These are phyloP conservation scores for Morphnarchus princeps DNA, from an alignment of 2,113 vertebrate species.

Conservation along the genomic window DNA sequence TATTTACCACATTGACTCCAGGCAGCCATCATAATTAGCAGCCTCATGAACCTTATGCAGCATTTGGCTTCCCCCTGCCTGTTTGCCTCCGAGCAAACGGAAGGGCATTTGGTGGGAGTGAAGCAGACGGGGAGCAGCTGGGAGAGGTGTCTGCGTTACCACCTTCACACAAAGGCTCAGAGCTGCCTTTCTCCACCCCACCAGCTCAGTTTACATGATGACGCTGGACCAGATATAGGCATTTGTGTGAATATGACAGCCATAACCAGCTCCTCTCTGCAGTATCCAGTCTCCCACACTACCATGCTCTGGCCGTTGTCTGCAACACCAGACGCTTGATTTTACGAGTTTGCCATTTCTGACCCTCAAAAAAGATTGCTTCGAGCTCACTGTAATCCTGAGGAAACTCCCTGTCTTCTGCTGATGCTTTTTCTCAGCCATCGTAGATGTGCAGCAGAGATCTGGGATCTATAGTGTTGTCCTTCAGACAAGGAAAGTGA, in stretches of 20 bases:
- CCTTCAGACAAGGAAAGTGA: not conserved
- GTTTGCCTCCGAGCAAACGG: constrained; percentile 68
- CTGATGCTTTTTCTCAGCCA: not conserved
- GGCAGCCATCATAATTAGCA: constrained; percentile 53
- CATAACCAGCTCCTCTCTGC: not conserved
- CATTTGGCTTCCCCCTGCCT: constrained; percentile 69
- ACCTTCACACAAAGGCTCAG: constrained; percentile 19
- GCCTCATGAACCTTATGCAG: constrained; percentile 46
- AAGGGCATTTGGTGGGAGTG: constrained; percentile 15
- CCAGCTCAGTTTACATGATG: not conserved
- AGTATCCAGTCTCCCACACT: not conserved
- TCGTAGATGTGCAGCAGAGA: not conserved
- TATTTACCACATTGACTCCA: constrained; percentile 43
- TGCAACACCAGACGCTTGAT: not conserved
- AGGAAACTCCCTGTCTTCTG: not conserved
- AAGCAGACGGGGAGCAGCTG: constrained; percentile 50
- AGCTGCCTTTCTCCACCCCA: not conserved
- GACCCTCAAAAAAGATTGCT: not conserved
- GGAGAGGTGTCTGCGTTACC: constrained; percentile 24
- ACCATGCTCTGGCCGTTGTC: not conserved
- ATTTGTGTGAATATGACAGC: not conserved
- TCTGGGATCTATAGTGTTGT: not conserved
- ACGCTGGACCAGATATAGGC: not conserved
- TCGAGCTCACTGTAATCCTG: not conserved
- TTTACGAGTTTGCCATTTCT: not conserved